phyloP scores from a whole-genome alignment of 2,113 vertebrate genomes.

The human (Homo sapiens) region GRCh38 chr3:158925001-158925500 shows the following conservation, averaged over 20 bases:
- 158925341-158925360: constrained; percentile 60
- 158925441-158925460: constrained; percentile 67
- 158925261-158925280: constrained; percentile 33
- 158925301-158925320: not conserved
- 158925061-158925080: not conserved
- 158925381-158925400: constrained; percentile 73
- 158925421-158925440: constrained; percentile 68
- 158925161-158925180: constrained; percentile 20
- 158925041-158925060: not conserved
- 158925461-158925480: constrained; percentile 39
- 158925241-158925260: not conserved
- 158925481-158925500: not conserved
- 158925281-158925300: constrained; percentile 10
- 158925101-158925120: not conserved
- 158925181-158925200: constrained; percentile 38
- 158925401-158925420: constrained; percentile 39
- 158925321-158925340: constrained; percentile 66
- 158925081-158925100: not conserved
- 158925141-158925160: not conserved
- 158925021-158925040: not conserved
- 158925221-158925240: constrained; percentile 21
- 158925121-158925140: not conserved
- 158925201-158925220: not conserved
- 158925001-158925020: not conserved
- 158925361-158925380: constrained; percentile 68